phyloP scores from a whole-genome alignment of 1,140 invertebrate genomes.

The Drosophila cardini region DNA sequence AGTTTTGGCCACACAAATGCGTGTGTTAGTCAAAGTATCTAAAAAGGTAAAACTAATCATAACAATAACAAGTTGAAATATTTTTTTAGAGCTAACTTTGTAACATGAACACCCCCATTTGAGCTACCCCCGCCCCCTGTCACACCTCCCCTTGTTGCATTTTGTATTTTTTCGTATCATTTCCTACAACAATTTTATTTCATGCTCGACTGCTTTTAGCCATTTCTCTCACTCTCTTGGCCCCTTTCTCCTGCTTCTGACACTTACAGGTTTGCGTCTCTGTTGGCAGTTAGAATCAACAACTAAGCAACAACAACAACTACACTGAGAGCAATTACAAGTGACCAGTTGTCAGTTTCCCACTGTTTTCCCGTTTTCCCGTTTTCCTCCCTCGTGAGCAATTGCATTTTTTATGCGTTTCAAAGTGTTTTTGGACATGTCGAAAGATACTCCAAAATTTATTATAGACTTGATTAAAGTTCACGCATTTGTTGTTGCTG shows the following conservation, averaged over 20 bases:
- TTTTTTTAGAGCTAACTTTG: constrained; percentile 29
- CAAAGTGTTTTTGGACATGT: constrained; percentile 77
- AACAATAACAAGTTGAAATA: constrained; percentile 51
- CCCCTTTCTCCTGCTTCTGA: background rate
- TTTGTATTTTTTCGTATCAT: constrained; percentile 39
- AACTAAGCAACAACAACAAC: constrained; percentile 31
- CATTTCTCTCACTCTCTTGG: constrained; percentile 5
- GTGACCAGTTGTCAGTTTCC: constrained; percentile 48
- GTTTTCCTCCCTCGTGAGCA: constrained; percentile 21
- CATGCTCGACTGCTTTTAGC: constrained; percentile 57
- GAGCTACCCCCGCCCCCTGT: constrained; percentile 3
- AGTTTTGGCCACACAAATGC: constrained; percentile 13
- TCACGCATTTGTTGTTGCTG: constrained; percentile 23
- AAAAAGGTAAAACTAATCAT: constrained; percentile 38
- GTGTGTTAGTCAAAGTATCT: constrained; percentile 35
- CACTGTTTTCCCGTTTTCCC: constrained; percentile 22
- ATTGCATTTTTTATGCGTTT: constrained; percentile 77
- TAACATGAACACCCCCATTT: background rate
- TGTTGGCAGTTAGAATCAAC: constrained; percentile 56
- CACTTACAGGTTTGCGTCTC: constrained; percentile 56
- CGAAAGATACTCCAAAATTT: constrained; percentile 55
- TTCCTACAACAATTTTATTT: constrained; percentile 61
- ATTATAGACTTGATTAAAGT: constrained; percentile 50
- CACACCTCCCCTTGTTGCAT: background rate
- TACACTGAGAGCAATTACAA: constrained; percentile 2